Percentiles rank a stretch among this genome's conserved stretches.
These are phyloP conservation scores for Phorcus lineatus DNA, from an alignment of 2,888 invertebrate genomes.

Conservation along the genomic window DNA sequence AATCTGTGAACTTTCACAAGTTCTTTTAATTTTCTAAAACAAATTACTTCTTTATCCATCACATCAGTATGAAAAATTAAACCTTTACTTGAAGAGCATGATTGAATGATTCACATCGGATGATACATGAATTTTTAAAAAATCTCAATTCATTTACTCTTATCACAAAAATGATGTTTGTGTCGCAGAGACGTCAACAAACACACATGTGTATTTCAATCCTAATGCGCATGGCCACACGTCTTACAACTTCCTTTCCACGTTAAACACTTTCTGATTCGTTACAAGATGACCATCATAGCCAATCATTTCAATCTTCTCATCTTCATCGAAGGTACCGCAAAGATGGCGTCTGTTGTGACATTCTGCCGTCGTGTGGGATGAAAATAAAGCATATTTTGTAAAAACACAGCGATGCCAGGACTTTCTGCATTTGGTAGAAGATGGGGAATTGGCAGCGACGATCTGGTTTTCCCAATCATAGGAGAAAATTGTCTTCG, in stretches of 20 bases:
- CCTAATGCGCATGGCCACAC: neutral
- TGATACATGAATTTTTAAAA: no score
- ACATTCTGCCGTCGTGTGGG: neutral
- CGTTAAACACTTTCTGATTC: neutral
- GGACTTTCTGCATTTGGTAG: slow-evolving; percentile 90
- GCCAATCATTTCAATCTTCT: neutral
- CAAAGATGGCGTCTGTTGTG: slow-evolving; percentile 10
- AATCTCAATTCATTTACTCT: neutral
- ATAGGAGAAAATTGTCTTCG: slow-evolving; percentile 76
- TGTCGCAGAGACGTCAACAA: neutral
- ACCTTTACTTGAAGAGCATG: no score
- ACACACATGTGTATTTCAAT: neutral
- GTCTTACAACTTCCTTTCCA: neutral
- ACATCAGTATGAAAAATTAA: neutral
- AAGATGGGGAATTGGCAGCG: slow-evolving; percentile 92
- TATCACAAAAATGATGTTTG: neutral
- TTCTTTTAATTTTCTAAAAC: slow-evolving; percentile 30
- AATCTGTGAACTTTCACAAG: slow-evolving; percentile 43
- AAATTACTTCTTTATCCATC: neutral
- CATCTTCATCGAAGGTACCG: neutral
- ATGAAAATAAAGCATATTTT: neutral
- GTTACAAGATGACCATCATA: neutral
- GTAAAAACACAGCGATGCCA: slow-evolving; percentile 81
- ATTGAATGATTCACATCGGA: no score
- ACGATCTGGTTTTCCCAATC: slow-evolving; percentile 92